These are phyloP conservation scores for Palaemon carinicauda DNA, from an alignment of 1,140 invertebrate species.

Conservation along the genomic window DNA sequence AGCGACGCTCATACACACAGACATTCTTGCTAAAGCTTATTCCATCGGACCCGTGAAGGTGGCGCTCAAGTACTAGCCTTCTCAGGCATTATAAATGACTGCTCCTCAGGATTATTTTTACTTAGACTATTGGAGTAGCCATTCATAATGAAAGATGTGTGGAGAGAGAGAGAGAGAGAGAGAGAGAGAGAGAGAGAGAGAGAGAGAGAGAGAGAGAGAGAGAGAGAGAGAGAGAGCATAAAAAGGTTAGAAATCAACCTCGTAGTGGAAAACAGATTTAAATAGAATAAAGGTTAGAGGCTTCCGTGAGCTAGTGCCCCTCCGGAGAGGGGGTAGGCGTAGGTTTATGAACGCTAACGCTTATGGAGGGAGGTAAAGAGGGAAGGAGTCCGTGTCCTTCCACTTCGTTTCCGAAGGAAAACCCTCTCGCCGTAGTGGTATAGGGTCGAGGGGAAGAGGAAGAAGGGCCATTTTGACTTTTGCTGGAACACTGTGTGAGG, in stretches of 20 bases:
- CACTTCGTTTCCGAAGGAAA: background rate
- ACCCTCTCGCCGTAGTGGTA: background rate
- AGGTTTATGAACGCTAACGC: slow-evolving; percentile 25
- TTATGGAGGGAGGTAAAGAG: slow-evolving; percentile 37
- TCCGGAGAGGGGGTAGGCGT: slow-evolving; percentile 12
- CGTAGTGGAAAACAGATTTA: background rate
- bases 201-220: background rate
- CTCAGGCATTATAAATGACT: too few relatives aligned
- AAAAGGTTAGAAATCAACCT: too few relatives aligned
- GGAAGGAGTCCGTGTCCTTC: background rate
- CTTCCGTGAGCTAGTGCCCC: slow-evolving; percentile 10
- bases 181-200: background rate
- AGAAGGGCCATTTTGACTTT: background rate
- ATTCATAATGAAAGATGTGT: background rate
- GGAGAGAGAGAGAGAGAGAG: background rate
- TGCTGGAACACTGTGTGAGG: too few relatives aligned
- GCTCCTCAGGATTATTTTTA: background rate
- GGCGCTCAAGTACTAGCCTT: too few relatives aligned
- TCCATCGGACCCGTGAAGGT: background rate
- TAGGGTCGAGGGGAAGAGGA: background rate
- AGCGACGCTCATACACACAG: slow-evolving; percentile 5
- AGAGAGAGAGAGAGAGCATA: background rate
- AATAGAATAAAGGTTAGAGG: background rate
- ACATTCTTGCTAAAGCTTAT: slow-evolving; percentile 10
- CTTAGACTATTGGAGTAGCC: background rate